phyloP scores from a whole-genome alignment of 2,113 vertebrate genomes.

The Gymnocephalus cernua region DNA sequence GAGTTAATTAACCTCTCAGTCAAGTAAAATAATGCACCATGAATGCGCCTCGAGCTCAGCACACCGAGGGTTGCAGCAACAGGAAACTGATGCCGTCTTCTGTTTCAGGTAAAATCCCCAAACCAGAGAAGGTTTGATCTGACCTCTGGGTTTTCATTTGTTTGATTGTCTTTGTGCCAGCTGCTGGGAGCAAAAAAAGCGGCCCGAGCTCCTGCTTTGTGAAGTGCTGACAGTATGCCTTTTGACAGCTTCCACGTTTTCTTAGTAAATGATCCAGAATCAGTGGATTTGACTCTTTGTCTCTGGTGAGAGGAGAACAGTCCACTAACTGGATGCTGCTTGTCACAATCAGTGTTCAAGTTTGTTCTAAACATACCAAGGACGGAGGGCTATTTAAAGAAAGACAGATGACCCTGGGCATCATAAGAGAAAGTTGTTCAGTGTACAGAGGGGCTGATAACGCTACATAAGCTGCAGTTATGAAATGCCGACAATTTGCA shows the following conservation, averaged over 20 bases:
- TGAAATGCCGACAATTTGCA: slow-evolving; percentile 51
- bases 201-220: slow-evolving; percentile 8
- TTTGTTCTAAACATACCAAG: slow-evolving; percentile 5
- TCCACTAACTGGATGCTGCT: slow-evolving; percentile 6
- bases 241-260: slow-evolving; percentile 34
- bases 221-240: slow-evolving; percentile 45
- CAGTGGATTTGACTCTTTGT: slow-evolving; percentile 32
- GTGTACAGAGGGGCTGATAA: neutral
- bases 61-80: slow-evolving; percentile 24
- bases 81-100: slow-evolving; percentile 15
- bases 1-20: slow-evolving; percentile 72
- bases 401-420: slow-evolving; percentile 8
- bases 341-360: slow-evolving; percentile 12
- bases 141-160: slow-evolving; percentile 53
- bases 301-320: slow-evolving; percentile 5
- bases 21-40: slow-evolving; percentile 57
- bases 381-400: neutral
- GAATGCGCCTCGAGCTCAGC: slow-evolving; percentile 38
- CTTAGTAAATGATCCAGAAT: slow-evolving; percentile 47
- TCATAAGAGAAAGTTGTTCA: neutral
- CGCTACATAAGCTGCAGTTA: slow-evolving; percentile 35
- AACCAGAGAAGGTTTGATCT: slow-evolving; percentile 30
- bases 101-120: slow-evolving; percentile 25
- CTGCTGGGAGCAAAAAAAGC: slow-evolving; percentile 23
- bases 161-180: slow-evolving; percentile 53